A percentile compares a stretch with the other conserved stretches of the same genome.
Conservation (phyloP, 2,797 vertebrate genomes). For the Sylvia borin region DNA sequence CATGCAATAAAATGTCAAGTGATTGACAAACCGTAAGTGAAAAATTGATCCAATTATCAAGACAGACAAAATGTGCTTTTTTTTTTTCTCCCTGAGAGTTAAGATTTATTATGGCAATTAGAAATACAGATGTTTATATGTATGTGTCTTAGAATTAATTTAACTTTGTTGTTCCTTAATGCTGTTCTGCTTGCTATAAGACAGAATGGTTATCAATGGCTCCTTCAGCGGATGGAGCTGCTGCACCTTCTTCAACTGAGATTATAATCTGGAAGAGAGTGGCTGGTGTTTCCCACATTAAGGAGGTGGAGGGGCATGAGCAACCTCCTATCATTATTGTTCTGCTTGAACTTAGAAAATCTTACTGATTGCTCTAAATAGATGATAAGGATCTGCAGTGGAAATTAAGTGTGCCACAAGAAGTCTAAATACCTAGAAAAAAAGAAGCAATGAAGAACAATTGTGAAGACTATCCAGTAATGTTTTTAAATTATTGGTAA, state of each 20-base stretch:
- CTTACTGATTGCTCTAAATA: neutral
- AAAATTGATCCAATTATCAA: constrained; percentile 77
- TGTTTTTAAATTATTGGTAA: neutral
- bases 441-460: neutral
- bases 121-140: constrained; percentile 74
- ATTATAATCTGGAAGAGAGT: neutral
- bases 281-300: neutral
- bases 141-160: constrained; percentile 70
- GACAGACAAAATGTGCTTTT: constrained; percentile 2
- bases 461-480: neutral
- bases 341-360: neutral
- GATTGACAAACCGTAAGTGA: constrained; percentile 72
- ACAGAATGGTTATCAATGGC: constrained; percentile 36
- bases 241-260: neutral
- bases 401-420: neutral
- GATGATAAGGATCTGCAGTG: neutral
- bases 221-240: constrained; percentile 22
- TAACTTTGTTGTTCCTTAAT: constrained; percentile 55
- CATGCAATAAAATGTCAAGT: constrained; percentile 70
- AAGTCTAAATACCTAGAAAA: neutral
- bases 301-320: neutral
- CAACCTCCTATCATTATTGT: neutral
- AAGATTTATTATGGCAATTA: constrained; percentile 74
- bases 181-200: constrained; percentile 25
- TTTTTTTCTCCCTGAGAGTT: neutral